phyloP scores from a whole-genome alignment of 2,797 vertebrate species.

The Syncerus caffer region DNA sequence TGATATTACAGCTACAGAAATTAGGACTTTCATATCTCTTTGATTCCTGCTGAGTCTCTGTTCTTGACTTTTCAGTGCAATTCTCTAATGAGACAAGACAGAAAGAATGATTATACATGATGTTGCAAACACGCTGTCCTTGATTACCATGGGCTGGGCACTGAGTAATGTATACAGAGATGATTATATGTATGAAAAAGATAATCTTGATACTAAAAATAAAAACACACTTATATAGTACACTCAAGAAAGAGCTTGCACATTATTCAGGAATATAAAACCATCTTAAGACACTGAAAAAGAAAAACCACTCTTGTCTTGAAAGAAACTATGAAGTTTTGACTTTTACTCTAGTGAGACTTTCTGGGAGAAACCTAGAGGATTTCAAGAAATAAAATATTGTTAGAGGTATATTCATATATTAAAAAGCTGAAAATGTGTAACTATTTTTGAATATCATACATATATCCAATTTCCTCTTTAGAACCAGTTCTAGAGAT shows the following conservation, averaged over 20 bases:
- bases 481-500: conserved; percentile 10
- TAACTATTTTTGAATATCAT: not conserved
- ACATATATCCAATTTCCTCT: not conserved
- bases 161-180: not conserved
- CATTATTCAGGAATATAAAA: not conserved
- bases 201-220: not conserved
- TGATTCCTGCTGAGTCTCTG: not conserved
- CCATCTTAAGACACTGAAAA: not conserved
- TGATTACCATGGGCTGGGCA: not conserved
- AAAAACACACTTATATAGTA: not conserved
- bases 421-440: conserved; percentile 41
- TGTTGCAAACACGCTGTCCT: not conserved
- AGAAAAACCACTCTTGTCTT: not conserved
- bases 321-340: not conserved
- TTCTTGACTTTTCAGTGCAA: not conserved
- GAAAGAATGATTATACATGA: not conserved
- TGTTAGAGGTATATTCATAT: not conserved
- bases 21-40: not conserved
- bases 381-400: not conserved
- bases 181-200: not conserved
- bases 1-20: not conserved
- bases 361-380: conserved; percentile 21
- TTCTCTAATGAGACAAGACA: not conserved
- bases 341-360: not conserved
- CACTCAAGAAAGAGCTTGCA: not conserved